Evolutionary conservation across 2,113 vertebrate species (phyloP).

Genomic region (Equus quagga): DNA sequence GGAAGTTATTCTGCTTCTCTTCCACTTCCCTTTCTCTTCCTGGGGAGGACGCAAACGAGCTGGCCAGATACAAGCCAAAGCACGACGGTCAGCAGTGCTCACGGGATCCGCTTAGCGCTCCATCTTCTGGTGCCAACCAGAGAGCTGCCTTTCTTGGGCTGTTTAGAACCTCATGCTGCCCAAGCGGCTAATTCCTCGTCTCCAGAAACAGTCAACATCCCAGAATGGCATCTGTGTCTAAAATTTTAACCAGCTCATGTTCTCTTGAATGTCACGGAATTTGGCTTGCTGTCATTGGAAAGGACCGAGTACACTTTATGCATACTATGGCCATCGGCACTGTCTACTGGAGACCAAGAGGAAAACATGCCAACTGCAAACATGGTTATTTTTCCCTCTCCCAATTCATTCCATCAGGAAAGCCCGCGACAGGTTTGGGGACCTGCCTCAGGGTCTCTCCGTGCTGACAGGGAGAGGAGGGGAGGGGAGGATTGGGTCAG

Average conservation of each 20-base stretch:
- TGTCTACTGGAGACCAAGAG: not conserved
- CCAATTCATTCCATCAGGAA: not conserved
- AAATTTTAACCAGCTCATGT: not conserved
- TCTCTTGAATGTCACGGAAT: too few species aligned
- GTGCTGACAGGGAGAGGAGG: slow-evolving; percentile 72
- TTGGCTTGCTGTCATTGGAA: not conserved
- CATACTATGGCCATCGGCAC: accelerated
- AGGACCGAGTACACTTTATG: accelerated
- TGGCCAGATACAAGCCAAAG: slow-evolving; percentile 13
- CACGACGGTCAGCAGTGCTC: slow-evolving; percentile 54
- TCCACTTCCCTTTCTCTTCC: slow-evolving; percentile 39
- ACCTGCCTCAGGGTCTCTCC: slow-evolving; percentile 63
- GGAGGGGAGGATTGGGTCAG: slow-evolving; percentile 27
- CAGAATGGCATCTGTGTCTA: not conserved
- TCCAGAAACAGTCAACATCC: slow-evolving; percentile 29
- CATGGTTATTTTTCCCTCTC: too few species aligned
- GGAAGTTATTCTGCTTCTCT: not conserved
- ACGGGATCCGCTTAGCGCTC: slow-evolving; percentile 68
- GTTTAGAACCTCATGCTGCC: slow-evolving; percentile 43
- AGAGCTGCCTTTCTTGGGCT: slow-evolving; percentile 38
- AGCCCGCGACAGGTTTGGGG: slow-evolving; percentile 49
- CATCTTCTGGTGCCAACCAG: slow-evolving; percentile 71
- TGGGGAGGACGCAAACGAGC: slow-evolving; percentile 1
- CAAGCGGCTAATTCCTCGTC: slow-evolving; percentile 31
- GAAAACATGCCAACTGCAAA: not conserved